Conservation (phyloP, 2,113 vertebrate genomes). For the Oryctolagus cuniculus region mOryCun1.1 NC_091433.1:161967001-161967500, state of each 20-base stretch:
- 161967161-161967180: background rate
- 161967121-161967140: background rate
- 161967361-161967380: too few species aligned
- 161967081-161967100: background rate
- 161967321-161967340: too few species aligned
- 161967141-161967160: background rate
- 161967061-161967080: background rate
- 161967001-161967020: background rate
- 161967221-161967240: slow-evolving; percentile 1
- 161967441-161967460: too few species aligned
- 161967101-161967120: background rate
- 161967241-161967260: background rate
- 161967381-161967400: too few species aligned
- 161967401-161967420: too few species aligned
- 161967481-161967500: too few species aligned
- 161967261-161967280: background rate
- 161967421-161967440: too few species aligned
- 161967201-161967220: background rate
- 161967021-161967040: background rate
- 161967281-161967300: background rate
- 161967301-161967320: too few species aligned
- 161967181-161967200: background rate
- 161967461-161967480: too few species aligned
- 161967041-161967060: background rate
- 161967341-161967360: too few species aligned